These are phyloP conservation scores for Troides aeacus DNA, from an alignment of 2,888 invertebrate species.

Conservation along the genomic window DNA sequence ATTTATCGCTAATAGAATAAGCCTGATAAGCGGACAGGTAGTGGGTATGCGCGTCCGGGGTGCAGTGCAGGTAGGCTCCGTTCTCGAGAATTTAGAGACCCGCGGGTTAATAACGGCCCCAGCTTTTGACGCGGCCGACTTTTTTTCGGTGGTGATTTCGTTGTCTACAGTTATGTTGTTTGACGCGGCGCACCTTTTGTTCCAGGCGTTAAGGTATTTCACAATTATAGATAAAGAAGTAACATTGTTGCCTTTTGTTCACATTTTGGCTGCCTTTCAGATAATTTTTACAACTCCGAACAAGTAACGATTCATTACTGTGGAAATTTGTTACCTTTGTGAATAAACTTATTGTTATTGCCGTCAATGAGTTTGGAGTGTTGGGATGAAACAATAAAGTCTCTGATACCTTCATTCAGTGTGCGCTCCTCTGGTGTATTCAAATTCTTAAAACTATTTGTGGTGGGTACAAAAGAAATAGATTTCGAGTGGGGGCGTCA, in stretches of 20 bases:
- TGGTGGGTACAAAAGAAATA: constrained; percentile 12
- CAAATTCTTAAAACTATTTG: no score
- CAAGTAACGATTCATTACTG: not conserved
- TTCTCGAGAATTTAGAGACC: constrained; percentile 59
- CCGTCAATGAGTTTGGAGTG: no score
- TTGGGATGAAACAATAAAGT: no score
- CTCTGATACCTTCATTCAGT: no score
- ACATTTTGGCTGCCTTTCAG: not conserved
- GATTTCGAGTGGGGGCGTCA: constrained; percentile 9
- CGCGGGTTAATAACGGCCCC: constrained; percentile 44
- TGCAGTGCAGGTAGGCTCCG: constrained; percentile 64
- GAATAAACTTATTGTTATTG: no score
- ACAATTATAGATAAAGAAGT: constrained; percentile 45
- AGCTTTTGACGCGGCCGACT: constrained; percentile 41
- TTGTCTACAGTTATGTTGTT: constrained; percentile 61
- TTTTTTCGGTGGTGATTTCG: constrained; percentile 68
- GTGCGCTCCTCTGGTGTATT: no score
- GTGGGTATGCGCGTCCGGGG: constrained; percentile 34
- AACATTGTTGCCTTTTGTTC: constrained; percentile 31
- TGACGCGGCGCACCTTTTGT: constrained; percentile 50
- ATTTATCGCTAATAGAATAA: constrained; percentile 66
- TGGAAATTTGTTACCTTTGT: not conserved
- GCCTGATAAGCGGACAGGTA: constrained; percentile 65
- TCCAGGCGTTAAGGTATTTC: constrained; percentile 55
- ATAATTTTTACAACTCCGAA: not conserved